Evolutionary conservation across 2,113 vertebrate genomes (phyloP), one percentile per base, ranked within the genome.

Genomic region (Lonchura striata): DNA sequence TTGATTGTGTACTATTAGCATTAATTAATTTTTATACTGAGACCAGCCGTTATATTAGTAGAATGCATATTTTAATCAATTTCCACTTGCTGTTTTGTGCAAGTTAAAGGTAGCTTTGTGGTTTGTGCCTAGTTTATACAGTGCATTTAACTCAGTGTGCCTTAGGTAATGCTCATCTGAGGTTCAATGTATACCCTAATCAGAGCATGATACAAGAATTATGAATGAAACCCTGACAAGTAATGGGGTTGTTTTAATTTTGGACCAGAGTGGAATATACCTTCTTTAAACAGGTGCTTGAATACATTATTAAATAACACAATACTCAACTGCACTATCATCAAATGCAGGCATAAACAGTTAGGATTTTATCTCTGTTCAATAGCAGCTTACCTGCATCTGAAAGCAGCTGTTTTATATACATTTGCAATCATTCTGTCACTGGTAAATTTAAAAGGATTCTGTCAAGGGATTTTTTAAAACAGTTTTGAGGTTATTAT

Each of bases 1-100:
- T 96, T 97, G 97, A 98, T 98, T 98, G 95, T 97, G 95, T 96
- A 97, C 97, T 97, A 97, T 98, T 98, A 98, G 82, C 97, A 97
- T 98, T 98, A 98, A 98, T 98, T 98, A 98, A 98, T 97, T 97
- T 98, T 97, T 97, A 97, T 97, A 95, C 94, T 71, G 96, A 97
- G 97, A 97, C 94, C 93, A 96, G 96, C 95, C 52, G 3, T 96
- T 96, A 96, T 97, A 96, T 96, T 93, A 97, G 92, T 66, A 63
- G 66, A 97, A 97, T 84, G 94, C 96, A 94, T 92, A 95, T 97
- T 98, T 98, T 98, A 98, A 98, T 98, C 97, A 97, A 96, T 97
- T 97, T 94, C 88, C 96, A 66, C 54, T 92, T 84, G 92, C 92
- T 87, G 94, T 92, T 97, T 95, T 46, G 88, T 46, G 86, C 71